Conservation (phyloP, 2,888 invertebrate species). For the Ashinkailepas kermadecensis region DNA sequence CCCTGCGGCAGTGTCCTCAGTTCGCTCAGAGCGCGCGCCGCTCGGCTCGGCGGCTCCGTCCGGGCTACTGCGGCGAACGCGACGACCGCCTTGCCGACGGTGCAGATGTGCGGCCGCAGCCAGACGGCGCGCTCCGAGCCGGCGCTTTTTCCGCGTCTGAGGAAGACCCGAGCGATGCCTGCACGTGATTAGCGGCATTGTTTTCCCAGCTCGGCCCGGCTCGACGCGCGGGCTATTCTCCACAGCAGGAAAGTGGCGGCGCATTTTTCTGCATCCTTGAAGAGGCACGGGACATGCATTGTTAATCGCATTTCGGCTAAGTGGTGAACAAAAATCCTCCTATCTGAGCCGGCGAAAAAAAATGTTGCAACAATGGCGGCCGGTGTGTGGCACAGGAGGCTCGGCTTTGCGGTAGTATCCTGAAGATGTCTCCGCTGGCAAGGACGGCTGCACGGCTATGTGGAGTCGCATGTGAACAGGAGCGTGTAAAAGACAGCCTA, state of each 20-base stretch:
- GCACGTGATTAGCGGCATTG: neutral
- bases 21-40: too few relatives aligned
- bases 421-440: neutral
- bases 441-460: neutral
- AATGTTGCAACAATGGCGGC: neutral
- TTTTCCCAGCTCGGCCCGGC: neutral
- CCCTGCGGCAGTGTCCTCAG: too few relatives aligned
- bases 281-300: neutral
- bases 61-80: too few relatives aligned
- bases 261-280: neutral
- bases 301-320: conserved; percentile 6
- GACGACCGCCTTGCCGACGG: too few relatives aligned
- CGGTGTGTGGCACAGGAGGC: neutral
- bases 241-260: neutral
- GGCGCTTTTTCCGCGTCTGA: neutral
- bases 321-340: neutral
- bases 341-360: neutral
- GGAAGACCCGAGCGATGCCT: neutral
- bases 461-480: too few relatives aligned
- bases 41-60: too few relatives aligned
- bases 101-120: neutral
- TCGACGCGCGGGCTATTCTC: neutral
- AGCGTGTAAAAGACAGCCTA: too few relatives aligned
- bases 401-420: neutral
- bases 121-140: neutral